phyloP scores from a whole-genome alignment of 2,113 vertebrate genomes.

The Aythya baeri region DNA sequence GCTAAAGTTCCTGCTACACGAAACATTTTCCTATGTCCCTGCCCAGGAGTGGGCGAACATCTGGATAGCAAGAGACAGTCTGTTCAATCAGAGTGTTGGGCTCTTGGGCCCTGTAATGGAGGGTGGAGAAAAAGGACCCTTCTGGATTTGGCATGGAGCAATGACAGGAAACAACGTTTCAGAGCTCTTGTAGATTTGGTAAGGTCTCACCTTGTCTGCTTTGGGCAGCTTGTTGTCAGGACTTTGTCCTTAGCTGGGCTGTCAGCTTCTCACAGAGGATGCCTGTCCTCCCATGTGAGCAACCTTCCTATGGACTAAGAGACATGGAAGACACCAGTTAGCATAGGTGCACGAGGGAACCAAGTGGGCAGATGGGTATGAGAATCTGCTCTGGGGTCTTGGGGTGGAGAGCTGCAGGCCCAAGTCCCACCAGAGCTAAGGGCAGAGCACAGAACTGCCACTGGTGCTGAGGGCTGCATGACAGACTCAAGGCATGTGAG shows the following conservation, averaged over 20 bases:
- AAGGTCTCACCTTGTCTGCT: background rate
- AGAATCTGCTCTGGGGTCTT: background rate
- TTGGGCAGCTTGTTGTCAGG: background rate
- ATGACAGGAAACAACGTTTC: background rate
- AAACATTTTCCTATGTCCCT: slow-evolving; percentile 57
- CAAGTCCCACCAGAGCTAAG: background rate
- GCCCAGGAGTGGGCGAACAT: slow-evolving; percentile 60
- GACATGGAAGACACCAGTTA: background rate
- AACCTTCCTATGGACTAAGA: background rate
- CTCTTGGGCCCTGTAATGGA: background rate
- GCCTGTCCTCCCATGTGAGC: background rate
- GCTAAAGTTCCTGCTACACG: slow-evolving; percentile 7
- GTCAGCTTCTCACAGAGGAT: background rate
- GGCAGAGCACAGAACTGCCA: background rate
- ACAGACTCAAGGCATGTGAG: fast-evolving
- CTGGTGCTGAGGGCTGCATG: background rate
- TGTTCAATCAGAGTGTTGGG: background rate
- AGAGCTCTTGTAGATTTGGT: background rate
- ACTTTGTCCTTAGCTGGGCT: background rate
- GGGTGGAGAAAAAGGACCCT: slow-evolving; percentile 21
- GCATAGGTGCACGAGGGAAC: background rate
- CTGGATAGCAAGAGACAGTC: background rate
- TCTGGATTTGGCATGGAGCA: background rate
- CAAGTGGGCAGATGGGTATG: background rate
- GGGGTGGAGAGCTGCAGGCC: background rate